These are phyloP conservation scores for Pristionchus exspectatus DNA, from an alignment of 2,888 invertebrate species.

Conservation along the genomic window DNA sequence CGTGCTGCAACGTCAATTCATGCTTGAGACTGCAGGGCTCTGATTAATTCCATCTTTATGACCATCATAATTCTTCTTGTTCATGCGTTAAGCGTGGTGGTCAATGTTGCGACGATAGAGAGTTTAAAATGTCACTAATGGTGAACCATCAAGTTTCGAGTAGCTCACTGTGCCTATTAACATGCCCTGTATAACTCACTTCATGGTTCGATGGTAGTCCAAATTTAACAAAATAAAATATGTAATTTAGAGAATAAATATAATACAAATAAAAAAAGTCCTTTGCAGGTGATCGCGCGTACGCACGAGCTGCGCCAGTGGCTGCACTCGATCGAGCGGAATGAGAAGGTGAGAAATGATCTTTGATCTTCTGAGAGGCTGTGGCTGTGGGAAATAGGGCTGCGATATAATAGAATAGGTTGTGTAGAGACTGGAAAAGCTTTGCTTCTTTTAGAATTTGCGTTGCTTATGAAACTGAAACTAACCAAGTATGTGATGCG, in stretches of 20 bases:
- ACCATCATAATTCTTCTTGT: background rate
- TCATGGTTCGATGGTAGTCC: background rate
- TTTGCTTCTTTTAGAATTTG: no score
- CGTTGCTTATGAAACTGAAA: no score
- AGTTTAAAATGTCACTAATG: background rate
- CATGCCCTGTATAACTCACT: background rate
- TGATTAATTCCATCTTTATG: no score
- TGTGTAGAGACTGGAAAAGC: no score
- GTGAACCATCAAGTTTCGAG: background rate
- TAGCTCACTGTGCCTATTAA: no score
- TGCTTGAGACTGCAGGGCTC: no score
- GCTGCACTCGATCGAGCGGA: slow-evolving; percentile 33
- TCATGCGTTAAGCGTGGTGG: background rate
- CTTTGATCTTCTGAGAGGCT: no score
- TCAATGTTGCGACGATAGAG: background rate
- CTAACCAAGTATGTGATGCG: no score
- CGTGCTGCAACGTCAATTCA: no score
- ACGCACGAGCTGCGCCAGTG: background rate
- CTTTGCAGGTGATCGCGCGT: slow-evolving; percentile 11
- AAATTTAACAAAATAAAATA: no score
- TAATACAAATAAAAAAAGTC: background rate
- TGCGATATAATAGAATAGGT: no score
- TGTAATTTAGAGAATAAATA: background rate
- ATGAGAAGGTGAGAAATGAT: slow-evolving; percentile 19
- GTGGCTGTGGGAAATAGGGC: no score